Evolutionary conservation across 2,888 invertebrate species (phyloP), one percentile per base, ranked within the genome.

Genomic region (Mylabris sibirica): DNA sequence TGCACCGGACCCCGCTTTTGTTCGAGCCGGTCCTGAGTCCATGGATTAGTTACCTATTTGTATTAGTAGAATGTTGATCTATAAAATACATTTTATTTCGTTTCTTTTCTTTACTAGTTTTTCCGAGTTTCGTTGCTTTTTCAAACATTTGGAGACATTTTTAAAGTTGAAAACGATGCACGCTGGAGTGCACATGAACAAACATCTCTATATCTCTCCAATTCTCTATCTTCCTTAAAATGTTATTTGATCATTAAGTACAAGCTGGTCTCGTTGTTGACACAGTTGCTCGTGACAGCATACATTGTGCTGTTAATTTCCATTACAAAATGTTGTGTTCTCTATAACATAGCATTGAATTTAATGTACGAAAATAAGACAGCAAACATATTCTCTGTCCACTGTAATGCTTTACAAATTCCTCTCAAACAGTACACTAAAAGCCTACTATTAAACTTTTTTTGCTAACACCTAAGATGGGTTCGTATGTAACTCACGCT

Each of bases 211-310:
- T 57, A 57, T 14, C 14, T 44, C 8, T 3, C 44, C n/a, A 26
- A 24, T 24, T 26, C 24, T 57, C 26, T 22, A n/a, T 57, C 57
- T 57, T 26, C 26, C 57, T 57, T 26, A 57, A 67, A 67, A 67
- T 59, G 66, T 35, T 62, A 62, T 66, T 66, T 66, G 67, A 64
- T 67, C 44, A 64, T 60, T 67, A 67, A 64, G 38, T 61, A 60
- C 67, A 49, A 57, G 35, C 68, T 68, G 68, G 68, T 26, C 60
- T 17, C 63, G 68, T 65, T 68, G 68, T 68, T 68, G 65, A 68
- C 68, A 63, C 65, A 65, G 62, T 65, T 68, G 68, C 63, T 68
- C 63, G 65, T 65, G 65, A 65, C 68, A 65, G 59, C 17, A 62
- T 61, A 68, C 61, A 59, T 62, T 64, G 61, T 35, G 63, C 60